phyloP scores from a whole-genome alignment of 2,113 vertebrate genomes.

The Oreamnos americanus region DNA sequence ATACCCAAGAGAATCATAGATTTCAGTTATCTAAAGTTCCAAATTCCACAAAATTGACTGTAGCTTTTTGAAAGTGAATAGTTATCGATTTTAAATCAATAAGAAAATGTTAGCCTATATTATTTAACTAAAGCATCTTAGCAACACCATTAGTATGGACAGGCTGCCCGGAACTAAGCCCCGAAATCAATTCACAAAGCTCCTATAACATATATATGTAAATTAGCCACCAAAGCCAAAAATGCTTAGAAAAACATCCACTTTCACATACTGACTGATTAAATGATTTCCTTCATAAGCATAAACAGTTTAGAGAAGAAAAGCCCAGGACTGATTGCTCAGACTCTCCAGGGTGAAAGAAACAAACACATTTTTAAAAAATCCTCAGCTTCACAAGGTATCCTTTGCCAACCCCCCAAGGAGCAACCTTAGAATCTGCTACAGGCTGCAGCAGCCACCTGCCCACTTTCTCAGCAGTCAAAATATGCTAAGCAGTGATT shows the following conservation, averaged over 20 bases:
- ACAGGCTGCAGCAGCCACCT: constrained; percentile 5
- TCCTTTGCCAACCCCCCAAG: constrained; percentile 54
- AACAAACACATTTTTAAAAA: constrained; percentile 54
- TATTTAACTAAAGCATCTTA: not conserved
- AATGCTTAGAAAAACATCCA: not conserved
- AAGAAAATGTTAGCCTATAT: not conserved
- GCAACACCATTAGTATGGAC: not conserved
- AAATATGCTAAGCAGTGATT: constrained; percentile 75
- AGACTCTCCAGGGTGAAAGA: constrained; percentile 51
- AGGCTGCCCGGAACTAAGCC: not conserved
- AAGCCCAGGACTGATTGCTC: constrained; percentile 44
- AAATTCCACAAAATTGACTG: not conserved
- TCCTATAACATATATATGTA: not conserved
- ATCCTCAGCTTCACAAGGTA: not conserved
- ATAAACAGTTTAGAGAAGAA: constrained; percentile 38
- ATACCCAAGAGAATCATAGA: not conserved
- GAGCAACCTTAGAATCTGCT: constrained; percentile 32
- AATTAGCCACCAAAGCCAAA: constrained; percentile 6
- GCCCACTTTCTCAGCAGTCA: constrained; percentile 58
- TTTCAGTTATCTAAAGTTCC: not conserved
- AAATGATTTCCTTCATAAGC: constrained; percentile 52
- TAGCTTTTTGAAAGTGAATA: not conserved
- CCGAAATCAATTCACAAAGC: not conserved
- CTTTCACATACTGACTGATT: constrained; percentile 41
- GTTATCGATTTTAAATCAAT: not conserved